A percentile compares a stretch with the other conserved stretches of the same genome.
Evolutionary conservation across 2,113 vertebrate genomes (phyloP).

Genomic region (Triplophysa siluroides): DNA sequence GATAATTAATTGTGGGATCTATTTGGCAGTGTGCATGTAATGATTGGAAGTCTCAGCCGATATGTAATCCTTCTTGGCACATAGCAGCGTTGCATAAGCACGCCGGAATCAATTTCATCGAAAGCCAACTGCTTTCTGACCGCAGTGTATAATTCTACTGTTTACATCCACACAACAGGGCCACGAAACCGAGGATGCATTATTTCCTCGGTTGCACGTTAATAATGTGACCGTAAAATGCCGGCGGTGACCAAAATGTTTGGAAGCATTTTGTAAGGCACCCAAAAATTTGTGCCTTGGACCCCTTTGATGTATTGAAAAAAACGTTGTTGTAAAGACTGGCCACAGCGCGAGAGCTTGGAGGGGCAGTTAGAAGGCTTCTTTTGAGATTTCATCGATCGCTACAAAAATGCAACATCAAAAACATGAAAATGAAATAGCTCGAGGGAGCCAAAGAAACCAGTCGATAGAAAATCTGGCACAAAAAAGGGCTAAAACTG

Average conservation of each 20-base stretch:
- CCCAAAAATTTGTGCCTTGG: neutral
- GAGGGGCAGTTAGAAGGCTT: neutral
- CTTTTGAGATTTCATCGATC: conserved; percentile 23
- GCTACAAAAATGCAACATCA: conserved; percentile 8
- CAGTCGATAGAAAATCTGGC: conserved; percentile 8
- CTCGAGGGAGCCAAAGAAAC: conserved; percentile 25
- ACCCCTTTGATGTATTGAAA: neutral
- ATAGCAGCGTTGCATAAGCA: neutral
- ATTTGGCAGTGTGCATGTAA: conserved; percentile 35
- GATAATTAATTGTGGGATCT: conserved; percentile 50
- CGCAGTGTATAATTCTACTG: conserved; percentile 10
- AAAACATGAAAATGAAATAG: conserved; percentile 36
- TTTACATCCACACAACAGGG: conserved; percentile 48
- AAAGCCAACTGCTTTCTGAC: conserved; percentile 31
- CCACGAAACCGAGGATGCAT: neutral
- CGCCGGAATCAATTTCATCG: neutral
- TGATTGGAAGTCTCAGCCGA: conserved; percentile 47
- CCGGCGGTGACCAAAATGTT: neutral
- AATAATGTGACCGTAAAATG: conserved; percentile 1
- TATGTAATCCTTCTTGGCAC: conserved; percentile 33
- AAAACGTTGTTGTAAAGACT: conserved; percentile 12
- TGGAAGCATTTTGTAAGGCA: neutral
- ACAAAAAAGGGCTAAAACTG: conserved; percentile 16
- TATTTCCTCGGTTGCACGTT: neutral
- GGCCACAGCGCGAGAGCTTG: neutral